These are phyloP conservation scores for Agonum fuliginosum DNA, from an alignment of 2,888 invertebrate genomes.

Conservation along the genomic window DNA sequence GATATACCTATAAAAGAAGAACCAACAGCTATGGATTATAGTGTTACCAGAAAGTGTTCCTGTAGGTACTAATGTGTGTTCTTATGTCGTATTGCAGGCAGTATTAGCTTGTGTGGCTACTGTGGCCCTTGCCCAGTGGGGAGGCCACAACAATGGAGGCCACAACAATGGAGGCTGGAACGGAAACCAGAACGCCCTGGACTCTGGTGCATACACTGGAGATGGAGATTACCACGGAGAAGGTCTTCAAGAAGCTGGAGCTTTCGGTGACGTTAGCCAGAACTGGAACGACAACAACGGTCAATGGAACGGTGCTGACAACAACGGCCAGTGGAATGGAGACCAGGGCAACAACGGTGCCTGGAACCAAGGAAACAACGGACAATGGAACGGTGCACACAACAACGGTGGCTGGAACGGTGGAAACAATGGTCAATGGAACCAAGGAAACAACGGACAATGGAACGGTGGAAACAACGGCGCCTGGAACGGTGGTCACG, in stretches of 20 bases:
- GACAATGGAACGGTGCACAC: constrained; percentile 50
- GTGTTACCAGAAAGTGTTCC: constrained; percentile 28
- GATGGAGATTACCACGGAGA: constrained; percentile 72
- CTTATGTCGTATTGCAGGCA: constrained; percentile 64
- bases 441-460: constrained; percentile 44
- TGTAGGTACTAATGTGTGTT: constrained; percentile 15
- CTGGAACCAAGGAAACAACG: constrained; percentile 33
- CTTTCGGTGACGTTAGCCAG: constrained; percentile 67
- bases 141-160: constrained; percentile 62
- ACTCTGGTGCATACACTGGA: constrained; percentile 70
- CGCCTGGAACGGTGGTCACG: constrained; percentile 32
- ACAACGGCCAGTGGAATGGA: constrained; percentile 51
- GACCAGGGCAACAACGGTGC: constrained; percentile 28
- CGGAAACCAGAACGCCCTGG: constrained; percentile 66
- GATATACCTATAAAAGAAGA: constrained; percentile 44
- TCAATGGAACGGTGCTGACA: constrained; percentile 59
- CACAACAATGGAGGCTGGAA: constrained; percentile 64
- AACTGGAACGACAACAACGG: constrained; percentile 60
- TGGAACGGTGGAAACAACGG: constrained; percentile 56
- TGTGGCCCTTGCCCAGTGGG: constrained; percentile 63
- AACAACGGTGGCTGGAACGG: constrained; percentile 45
- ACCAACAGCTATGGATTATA: constrained; percentile 3
- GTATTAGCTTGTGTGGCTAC: constrained; percentile 67
- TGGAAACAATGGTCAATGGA: constrained; percentile 56
- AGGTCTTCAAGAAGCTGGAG: constrained; percentile 71